Percentiles rank a stretch among this genome's conserved stretches.
Conservation (phyloP, 2,113 vertebrate genomes). For the Nyctibius bracteatus region DNA sequence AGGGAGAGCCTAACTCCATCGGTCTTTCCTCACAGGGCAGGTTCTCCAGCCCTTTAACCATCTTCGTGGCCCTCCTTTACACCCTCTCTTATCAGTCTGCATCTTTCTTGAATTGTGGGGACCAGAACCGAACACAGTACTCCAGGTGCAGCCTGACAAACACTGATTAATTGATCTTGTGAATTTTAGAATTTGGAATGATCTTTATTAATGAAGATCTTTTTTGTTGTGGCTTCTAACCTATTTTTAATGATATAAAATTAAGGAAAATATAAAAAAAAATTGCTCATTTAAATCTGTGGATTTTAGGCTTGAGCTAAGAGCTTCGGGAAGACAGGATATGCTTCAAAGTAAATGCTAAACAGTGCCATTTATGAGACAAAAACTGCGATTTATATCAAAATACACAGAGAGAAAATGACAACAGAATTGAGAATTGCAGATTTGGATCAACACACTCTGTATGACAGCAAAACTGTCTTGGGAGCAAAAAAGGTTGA, state of each 20-base stretch:
- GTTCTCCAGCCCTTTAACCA: not conserved
- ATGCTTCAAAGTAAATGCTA: not conserved
- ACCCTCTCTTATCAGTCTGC: accelerated
- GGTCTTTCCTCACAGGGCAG: not conserved
- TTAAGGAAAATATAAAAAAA: not conserved
- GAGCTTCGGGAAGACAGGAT: not conserved
- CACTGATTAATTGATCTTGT: accelerated
- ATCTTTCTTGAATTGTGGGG: not conserved
- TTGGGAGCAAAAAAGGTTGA: not conserved
- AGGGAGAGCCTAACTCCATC: not conserved
- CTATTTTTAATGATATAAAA: not conserved
- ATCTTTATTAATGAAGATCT: not conserved
- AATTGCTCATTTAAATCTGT: not conserved
- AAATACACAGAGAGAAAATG: not conserved
- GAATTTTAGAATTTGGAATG: not conserved
- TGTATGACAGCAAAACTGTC: not conserved
- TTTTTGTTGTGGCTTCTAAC: not conserved
- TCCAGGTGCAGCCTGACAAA: not conserved
- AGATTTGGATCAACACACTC: not conserved
- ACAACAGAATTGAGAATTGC: not conserved
- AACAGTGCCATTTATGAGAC: not conserved
- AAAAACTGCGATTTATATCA: not conserved
- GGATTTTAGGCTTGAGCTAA: not conserved
- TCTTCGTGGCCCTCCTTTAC: not conserved
- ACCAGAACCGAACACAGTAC: not conserved